Evolutionary conservation across 2,113 vertebrate species (phyloP).

Genomic region (Aptenodytes patagonicus): DNA sequence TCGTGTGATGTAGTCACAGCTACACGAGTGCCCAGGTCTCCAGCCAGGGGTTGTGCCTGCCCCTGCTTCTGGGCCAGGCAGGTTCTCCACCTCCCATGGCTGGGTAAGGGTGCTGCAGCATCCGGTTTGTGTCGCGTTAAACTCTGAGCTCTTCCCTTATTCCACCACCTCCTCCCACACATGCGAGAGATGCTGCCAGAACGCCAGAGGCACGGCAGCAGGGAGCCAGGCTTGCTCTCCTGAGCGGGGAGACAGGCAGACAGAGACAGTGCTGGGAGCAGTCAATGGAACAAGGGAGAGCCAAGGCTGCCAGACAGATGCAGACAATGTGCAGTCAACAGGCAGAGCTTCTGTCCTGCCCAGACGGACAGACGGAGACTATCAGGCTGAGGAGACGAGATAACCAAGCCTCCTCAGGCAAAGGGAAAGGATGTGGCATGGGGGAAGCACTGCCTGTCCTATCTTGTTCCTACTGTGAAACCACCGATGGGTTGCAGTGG

Average conservation of each 20-base stretch:
- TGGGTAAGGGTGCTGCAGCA: background rate
- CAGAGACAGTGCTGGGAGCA: background rate
- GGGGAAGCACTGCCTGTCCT: background rate
- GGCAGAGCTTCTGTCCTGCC: conserved; percentile 7
- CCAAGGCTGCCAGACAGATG: background rate
- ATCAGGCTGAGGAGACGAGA: background rate
- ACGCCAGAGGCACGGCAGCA: background rate
- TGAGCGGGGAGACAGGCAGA: background rate
- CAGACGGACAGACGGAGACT: background rate
- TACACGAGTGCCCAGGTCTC: background rate
- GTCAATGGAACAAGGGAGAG: background rate
- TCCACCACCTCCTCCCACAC: conserved; percentile 13
- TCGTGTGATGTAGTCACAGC: background rate
- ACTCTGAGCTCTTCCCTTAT: background rate
- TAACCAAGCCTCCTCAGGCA: background rate
- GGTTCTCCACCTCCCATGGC: background rate
- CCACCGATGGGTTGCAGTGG: background rate
- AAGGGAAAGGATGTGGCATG: background rate
- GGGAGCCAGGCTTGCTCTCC: background rate
- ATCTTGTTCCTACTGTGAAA: background rate
- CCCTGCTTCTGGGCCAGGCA: background rate
- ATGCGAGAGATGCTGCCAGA: background rate
- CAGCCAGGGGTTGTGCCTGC: background rate
- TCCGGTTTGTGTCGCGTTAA: background rate
- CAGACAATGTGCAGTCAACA: background rate